A percentile compares a stretch with the other conserved stretches of the same genome.
Evolutionary conservation across 2,797 vertebrate genomes (phyloP).

Genomic region (Limnodromus scolopaceus): DNA sequence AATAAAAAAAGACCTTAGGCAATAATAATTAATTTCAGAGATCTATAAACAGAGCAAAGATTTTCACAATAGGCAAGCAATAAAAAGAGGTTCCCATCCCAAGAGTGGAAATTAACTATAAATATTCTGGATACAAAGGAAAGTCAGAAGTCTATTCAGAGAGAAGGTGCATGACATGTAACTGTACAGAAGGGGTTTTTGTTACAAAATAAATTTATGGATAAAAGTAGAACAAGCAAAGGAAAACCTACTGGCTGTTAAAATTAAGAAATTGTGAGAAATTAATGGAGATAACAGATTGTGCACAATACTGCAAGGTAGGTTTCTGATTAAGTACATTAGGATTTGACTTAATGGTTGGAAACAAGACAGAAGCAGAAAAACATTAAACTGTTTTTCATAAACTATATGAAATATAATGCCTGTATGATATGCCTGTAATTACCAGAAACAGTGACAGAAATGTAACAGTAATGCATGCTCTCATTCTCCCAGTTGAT

Average conservation of each 20-base stretch:
- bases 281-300: constrained; percentile 48
- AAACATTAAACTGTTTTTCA: constrained; percentile 10
- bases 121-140: neutral
- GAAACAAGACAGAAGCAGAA: constrained; percentile 26
- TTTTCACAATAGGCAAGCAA: neutral
- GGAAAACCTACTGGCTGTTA: constrained; percentile 38
- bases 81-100: neutral
- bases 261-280: constrained; percentile 62
- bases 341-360: constrained; percentile 22
- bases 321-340: constrained; percentile 24
- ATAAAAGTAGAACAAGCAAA: constrained; percentile 46
- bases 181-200: constrained; percentile 31
- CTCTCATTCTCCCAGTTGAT: neutral
- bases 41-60: neutral
- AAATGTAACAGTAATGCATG: neutral
- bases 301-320: neutral
- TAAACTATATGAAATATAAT: neutral
- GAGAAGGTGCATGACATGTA: neutral
- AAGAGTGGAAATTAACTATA: neutral
- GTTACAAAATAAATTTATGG: constrained; percentile 54
- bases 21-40: constrained; percentile 33
- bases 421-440: neutral
- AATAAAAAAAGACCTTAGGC: neutral
- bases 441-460: neutral
- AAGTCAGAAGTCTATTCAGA: neutral